phyloP scores from a whole-genome alignment of 2,113 vertebrate species.

The Alethe diademata region DNA sequence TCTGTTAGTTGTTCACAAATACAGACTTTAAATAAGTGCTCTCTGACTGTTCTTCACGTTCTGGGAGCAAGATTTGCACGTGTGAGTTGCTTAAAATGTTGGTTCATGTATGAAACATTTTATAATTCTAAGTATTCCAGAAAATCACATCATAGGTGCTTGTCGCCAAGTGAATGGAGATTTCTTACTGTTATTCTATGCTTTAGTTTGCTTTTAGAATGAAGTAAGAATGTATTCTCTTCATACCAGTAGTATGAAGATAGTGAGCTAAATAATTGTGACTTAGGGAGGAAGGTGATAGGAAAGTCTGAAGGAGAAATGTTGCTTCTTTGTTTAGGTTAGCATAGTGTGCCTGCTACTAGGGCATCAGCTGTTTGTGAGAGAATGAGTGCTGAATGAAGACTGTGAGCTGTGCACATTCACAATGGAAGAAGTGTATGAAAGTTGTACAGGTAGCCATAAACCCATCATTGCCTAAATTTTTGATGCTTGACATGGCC shows the following conservation, averaged over 20 bases:
- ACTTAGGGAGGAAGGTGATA: background rate
- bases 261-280: background rate
- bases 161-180: background rate
- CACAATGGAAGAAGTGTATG: background rate
- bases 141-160: background rate
- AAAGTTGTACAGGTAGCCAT: background rate
- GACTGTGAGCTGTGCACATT: background rate
- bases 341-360: background rate
- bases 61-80: background rate
- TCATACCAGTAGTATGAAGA: background rate
- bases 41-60: background rate
- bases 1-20: background rate
- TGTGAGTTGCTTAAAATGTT: background rate
- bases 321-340: background rate
- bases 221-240: background rate
- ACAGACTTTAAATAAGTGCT: background rate
- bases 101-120: background rate
- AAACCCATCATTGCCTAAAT: background rate
- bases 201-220: background rate
- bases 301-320: background rate
- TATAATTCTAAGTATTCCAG: background rate
- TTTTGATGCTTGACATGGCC: background rate
- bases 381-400: background rate
- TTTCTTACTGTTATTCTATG: background rate
- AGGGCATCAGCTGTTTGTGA: background rate